Evolutionary conservation across 2,113 vertebrate species (phyloP), one percentile per base, ranked within the genome.

Genomic region (Climacteris rufus): DNA sequence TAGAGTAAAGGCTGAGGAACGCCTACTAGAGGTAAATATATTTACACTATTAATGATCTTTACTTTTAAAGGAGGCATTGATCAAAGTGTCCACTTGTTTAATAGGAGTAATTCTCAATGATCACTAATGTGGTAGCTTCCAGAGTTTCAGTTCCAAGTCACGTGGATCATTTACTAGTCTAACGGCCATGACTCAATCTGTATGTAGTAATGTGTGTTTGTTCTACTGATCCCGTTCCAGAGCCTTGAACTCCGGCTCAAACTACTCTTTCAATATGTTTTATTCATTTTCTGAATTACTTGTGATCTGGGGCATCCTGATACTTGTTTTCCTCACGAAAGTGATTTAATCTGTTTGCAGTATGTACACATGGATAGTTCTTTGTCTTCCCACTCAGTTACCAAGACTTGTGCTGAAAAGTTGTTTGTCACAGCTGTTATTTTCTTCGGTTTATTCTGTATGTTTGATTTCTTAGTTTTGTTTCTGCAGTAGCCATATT

Each of bases 1-100:
- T 85, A 98, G 99, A 90, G 81, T 98, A 30, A 98, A 97, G 89
- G 98, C 98, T 59, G 98, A 99, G 93, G 98, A 98, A 47, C 97
- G 97, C 31, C 90, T 99, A 93, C 97, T 94, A 49, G 98, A 99
- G 99, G 99, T 99, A 93, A 65, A 68, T 21, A 68, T 72, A 59
- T 28, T 83, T 89, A 85, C n/a, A 96, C 56, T 81, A 11, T 40
- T 94, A 49, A 57, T 42, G 10, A 33, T 59, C 15, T 81, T 75
- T 68, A 61, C 23, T 90, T 96, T 72, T 69, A 89, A 78, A 71
- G 25, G 44, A 63, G 37, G 11, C 47, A 25, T 17, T 28, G 42
- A 28, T 82, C 11, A 69, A 56, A 88, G 33, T 74, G 52, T 47
- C 6, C 3, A 13, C 19, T 69, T 56, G 14, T 19, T 91, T 91